Evolutionary conservation across 2,888 invertebrate genomes (phyloP).

Genomic region (Megalurothrips usitatus): DNA sequence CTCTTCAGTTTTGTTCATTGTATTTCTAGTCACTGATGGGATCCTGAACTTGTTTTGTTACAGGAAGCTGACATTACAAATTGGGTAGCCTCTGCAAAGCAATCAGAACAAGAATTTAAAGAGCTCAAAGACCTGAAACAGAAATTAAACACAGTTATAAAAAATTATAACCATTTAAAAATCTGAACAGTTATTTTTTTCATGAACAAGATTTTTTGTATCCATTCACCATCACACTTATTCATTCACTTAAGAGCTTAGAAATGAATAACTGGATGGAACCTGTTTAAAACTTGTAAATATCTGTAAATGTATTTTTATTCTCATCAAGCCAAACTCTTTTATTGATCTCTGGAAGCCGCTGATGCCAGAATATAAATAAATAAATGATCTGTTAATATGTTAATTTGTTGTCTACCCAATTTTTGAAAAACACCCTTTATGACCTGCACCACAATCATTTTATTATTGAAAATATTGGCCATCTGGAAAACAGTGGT

Average conservation of each 20-base stretch:
- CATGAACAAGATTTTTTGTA: no score
- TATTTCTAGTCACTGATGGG: not conserved
- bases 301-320: not conserved
- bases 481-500: no score
- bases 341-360: no score
- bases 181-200: no score
- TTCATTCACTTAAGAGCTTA: not conserved
- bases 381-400: no score
- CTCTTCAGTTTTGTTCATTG: not conserved
- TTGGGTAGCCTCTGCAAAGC: not conserved
- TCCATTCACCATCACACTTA: not conserved
- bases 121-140: not conserved
- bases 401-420: no score
- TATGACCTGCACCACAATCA: no score
- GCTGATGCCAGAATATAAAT: no score
- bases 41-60: not conserved
- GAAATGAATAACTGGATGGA: not conserved
- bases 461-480: no score
- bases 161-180: not conserved
- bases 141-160: not conserved
- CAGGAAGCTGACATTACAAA: not conserved
- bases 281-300: not conserved
- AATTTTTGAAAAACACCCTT: no score
- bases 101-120: not conserved
- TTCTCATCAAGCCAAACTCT: no score